phyloP scores from a whole-genome alignment of 2,113 vertebrate genomes.

The Erythrolamprus reginae region DNA sequence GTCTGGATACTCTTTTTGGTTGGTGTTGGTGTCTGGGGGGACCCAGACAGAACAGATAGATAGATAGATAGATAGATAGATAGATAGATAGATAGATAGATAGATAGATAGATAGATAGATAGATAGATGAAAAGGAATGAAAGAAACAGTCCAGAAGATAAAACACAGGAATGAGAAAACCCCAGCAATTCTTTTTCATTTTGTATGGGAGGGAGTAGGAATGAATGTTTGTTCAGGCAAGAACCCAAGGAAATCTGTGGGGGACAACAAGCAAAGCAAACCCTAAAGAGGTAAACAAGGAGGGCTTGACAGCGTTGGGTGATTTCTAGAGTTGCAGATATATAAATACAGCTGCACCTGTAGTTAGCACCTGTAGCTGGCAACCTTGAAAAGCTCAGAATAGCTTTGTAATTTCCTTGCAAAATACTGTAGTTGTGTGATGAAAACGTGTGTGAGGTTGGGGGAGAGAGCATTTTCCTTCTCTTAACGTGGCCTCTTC shows the following conservation, averaged over 20 bases:
- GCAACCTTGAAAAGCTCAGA: background rate
- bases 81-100: too few species aligned
- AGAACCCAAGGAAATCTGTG: background rate
- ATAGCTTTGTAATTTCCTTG: background rate
- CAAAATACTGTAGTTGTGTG: background rate
- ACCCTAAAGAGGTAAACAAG: background rate
- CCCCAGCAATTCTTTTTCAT: background rate
- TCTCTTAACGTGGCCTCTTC: background rate
- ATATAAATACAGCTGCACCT: background rate
- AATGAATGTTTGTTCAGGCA: background rate
- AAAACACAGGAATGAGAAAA: background rate
- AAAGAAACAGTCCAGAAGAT: background rate
- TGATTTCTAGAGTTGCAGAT: background rate
- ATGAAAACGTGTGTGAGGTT: background rate
- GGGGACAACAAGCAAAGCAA: background rate
- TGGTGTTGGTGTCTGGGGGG: too few species aligned
- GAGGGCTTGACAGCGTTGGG: background rate
- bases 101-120: too few species aligned
- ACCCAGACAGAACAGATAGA: too few species aligned
- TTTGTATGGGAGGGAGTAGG: background rate
- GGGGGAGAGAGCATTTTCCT: background rate
- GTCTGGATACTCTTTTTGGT: too few species aligned
- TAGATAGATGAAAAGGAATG: background rate
- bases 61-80: too few species aligned
- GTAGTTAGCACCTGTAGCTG: background rate